Evolutionary conservation across 1,140 invertebrate species (phyloP), one percentile per base, ranked within the genome.

Genomic region (Procambarus virginalis): DNA sequence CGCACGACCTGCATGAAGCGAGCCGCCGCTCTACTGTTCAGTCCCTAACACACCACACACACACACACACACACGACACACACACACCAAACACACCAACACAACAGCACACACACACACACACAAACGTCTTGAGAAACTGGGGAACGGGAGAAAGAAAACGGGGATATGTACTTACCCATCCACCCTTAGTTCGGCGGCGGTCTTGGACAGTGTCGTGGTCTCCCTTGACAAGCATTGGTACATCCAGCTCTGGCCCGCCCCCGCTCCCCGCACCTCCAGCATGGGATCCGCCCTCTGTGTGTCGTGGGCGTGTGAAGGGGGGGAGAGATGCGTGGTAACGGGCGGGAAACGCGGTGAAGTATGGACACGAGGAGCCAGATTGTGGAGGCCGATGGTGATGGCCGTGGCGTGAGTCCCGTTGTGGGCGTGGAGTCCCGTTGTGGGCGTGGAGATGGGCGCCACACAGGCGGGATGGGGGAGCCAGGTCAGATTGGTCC

Each of bases 191-290:
- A 88, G 68, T 6, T 88, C 86, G 1, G 86, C 78, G 8, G 86
- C 86, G n/a, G n/a, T 88, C 86, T 49, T 88, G 86, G 5, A 88
- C 45, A 5, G 86, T 88, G 17, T 81, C 86, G 64, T 88, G 60
- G 2, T 73, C 78, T 14, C 79, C 86, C 5, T 79, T 64, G 1
- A 88, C 86, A 88, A 88, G 79, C 86, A 88, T n/a, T 88, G 86
- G 79, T 88, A 88, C 86, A 88, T 88, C 86, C 86, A 0, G 79
- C 77, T 88, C 86, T 8, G 78, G 46, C 2, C 86, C 22, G 6
- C 79, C 68, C 34, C 34, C 46, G 77, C 70, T 34, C 73, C 34
- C 22, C 70, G 84, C 55, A 77, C 51, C 48, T 86, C 84, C 73
- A 77, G 49, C 51, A 77, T 20, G 55, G n/a, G n/a, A 45, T 12